phyloP scores from a whole-genome alignment of 2,888 invertebrate species.

The Abscondita cerata region DNA sequence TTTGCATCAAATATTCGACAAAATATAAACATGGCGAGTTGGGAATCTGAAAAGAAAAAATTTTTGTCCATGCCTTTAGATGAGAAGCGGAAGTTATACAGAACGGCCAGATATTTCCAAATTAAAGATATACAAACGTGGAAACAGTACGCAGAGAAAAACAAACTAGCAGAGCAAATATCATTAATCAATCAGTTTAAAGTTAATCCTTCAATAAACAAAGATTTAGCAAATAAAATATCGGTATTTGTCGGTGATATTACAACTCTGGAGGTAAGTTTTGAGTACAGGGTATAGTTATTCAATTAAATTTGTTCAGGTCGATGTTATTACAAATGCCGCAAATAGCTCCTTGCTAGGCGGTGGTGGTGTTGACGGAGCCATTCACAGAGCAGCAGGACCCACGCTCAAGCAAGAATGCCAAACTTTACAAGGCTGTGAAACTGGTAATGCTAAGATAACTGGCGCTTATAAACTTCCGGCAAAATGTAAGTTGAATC shows the following conservation, averaged over 20 bases:
- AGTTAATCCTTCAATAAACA: slow-evolving; percentile 58
- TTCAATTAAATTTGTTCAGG: slow-evolving; percentile 57
- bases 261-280: slow-evolving; percentile 72
- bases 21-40: slow-evolving; percentile 58
- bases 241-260: slow-evolving; percentile 82
- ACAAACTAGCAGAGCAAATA: slow-evolving; percentile 52
- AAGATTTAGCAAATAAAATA: slow-evolving; percentile 65
- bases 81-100: slow-evolving; percentile 64
- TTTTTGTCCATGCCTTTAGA: slow-evolving; percentile 61
- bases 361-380: slow-evolving; percentile 92
- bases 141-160: slow-evolving; percentile 59
- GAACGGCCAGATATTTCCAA: slow-evolving; percentile 54
- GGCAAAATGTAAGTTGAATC: slow-evolving; percentile 74
- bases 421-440: slow-evolving; percentile 73
- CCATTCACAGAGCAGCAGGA: slow-evolving; percentile 86
- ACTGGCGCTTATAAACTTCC: slow-evolving; percentile 84
- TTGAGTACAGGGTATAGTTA: background rate
- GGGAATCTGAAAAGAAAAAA: slow-evolving; percentile 63
- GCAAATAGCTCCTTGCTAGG: slow-evolving; percentile 78
- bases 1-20: background rate
- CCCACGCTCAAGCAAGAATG: slow-evolving; percentile 73
- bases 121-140: slow-evolving; percentile 64
- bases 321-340: slow-evolving; percentile 91
- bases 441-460: slow-evolving; percentile 83
- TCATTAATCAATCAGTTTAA: slow-evolving; percentile 49